Conservation (phyloP, 2,888 invertebrate genomes). For the Lasioglossum figueresi region DNA sequence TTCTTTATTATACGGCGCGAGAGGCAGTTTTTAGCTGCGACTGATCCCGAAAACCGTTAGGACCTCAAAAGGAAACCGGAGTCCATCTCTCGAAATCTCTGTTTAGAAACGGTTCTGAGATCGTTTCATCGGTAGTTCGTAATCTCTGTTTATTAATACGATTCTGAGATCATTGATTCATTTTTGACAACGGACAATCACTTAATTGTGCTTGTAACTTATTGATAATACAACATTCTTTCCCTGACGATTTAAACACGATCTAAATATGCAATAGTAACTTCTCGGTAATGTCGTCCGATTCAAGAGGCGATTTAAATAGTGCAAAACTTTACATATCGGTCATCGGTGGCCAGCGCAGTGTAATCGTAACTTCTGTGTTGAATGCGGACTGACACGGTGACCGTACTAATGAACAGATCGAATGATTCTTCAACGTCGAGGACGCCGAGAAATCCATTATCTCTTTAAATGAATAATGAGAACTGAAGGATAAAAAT, state of each 20-base stretch:
- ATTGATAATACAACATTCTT: neutral
- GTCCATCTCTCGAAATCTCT: too few species aligned
- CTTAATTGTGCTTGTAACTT: too few species aligned
- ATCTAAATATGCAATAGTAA: neutral
- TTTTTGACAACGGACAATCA: too few species aligned
- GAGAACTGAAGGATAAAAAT: neutral
- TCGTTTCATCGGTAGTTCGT: too few species aligned
- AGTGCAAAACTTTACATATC: neutral
- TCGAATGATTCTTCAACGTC: neutral
- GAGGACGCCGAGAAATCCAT: neutral
- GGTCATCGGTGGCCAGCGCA: neutral
- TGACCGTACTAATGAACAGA: neutral
- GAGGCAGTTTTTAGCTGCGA: too few species aligned
- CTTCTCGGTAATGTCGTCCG: too few species aligned
- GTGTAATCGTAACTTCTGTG: neutral
- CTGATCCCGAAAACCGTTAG: too few species aligned
- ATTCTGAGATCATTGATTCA: too few species aligned
- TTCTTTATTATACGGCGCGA: too few species aligned
- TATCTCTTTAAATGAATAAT: neutral
- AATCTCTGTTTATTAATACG: too few species aligned
- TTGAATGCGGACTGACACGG: neutral
- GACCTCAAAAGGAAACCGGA: too few species aligned
- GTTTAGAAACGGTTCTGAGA: too few species aligned
- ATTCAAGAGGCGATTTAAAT: neutral
- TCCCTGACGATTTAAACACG: neutral